Evolutionary conservation across 1,140 invertebrate genomes (phyloP).

Genomic region (Campoletis sonorensis): DNA sequence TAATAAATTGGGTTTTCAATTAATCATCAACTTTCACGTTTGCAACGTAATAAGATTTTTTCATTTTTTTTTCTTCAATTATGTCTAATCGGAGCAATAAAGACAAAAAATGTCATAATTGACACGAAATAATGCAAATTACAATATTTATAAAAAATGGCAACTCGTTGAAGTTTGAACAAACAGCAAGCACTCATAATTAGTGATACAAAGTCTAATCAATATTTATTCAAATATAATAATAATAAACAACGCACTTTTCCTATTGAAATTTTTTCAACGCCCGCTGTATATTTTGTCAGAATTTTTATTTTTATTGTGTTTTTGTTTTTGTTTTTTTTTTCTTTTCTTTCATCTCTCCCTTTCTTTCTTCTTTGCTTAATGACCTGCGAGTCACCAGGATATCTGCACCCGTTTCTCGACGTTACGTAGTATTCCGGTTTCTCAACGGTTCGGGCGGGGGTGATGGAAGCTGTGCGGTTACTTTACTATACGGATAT

Average conservation of each 20-base stretch:
- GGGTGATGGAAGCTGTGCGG: conserved; percentile 8
- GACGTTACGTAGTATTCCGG: conserved; percentile 19
- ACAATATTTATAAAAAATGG: no score
- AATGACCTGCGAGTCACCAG: conserved; percentile 15
- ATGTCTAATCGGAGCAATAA: no score
- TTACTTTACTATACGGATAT: background rate
- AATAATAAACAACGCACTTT: background rate
- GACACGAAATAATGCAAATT: no score
- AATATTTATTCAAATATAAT: no score
- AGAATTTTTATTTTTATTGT: background rate
- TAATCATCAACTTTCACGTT: background rate
- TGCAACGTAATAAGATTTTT: background rate
- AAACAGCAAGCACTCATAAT: no score
- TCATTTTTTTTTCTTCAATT: no score
- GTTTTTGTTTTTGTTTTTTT: no score
- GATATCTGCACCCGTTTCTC: conserved; percentile 23
- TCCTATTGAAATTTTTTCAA: background rate
- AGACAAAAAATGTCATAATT: no score
- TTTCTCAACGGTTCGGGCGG: conserved; percentile 3
- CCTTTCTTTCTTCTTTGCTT: background rate
- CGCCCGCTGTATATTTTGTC: background rate
- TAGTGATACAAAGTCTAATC: no score
- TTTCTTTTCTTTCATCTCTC: no score
- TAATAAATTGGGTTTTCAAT: background rate
- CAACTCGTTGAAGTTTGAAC: no score